Percentiles rank a stretch among this genome's conserved stretches.
Evolutionary conservation across 2,797 vertebrate species (phyloP).

Genomic region (Mus caroli): DNA sequence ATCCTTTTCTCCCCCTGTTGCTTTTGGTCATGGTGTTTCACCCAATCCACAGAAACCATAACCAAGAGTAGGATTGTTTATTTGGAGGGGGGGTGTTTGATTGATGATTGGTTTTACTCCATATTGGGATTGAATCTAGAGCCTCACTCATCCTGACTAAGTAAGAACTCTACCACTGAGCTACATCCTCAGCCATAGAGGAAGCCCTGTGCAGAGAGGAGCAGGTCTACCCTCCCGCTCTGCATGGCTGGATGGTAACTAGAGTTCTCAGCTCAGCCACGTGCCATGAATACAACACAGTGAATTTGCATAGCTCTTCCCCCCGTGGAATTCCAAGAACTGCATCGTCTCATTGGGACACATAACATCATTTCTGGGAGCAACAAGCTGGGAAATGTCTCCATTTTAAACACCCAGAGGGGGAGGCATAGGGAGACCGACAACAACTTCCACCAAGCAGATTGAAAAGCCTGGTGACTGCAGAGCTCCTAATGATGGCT

Average conservation of each 20-base stretch:
- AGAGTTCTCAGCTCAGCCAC: constrained; percentile 70
- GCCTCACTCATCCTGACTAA: background rate
- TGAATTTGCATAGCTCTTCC: constrained; percentile 78
- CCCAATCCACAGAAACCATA: too few relatives aligned
- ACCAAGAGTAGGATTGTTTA: background rate
- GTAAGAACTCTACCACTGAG: background rate
- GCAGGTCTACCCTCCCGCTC: constrained; percentile 72
- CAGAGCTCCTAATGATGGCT: background rate
- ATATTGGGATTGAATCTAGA: background rate
- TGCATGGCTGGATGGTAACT: constrained; percentile 57
- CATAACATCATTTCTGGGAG: constrained; percentile 50
- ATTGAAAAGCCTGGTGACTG: constrained; percentile 1
- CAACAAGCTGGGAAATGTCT: constrained; percentile 32
- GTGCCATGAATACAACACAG: constrained; percentile 69
- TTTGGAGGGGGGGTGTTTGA: too few relatives aligned
- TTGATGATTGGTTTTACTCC: background rate
- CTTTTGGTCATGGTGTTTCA: background rate
- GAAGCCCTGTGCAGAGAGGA: constrained; percentile 58
- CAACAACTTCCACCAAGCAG: background rate
- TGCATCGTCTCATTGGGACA: constrained; percentile 55
- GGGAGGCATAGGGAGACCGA: background rate
- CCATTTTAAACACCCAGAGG: constrained; percentile 64
- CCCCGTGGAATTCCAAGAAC: constrained; percentile 76
- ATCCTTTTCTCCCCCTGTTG: background rate
- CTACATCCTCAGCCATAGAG: constrained; percentile 27